Evolutionary conservation across 2,113 vertebrate genomes (phyloP).

Genomic region (Trochalopteron elliotii): DNA sequence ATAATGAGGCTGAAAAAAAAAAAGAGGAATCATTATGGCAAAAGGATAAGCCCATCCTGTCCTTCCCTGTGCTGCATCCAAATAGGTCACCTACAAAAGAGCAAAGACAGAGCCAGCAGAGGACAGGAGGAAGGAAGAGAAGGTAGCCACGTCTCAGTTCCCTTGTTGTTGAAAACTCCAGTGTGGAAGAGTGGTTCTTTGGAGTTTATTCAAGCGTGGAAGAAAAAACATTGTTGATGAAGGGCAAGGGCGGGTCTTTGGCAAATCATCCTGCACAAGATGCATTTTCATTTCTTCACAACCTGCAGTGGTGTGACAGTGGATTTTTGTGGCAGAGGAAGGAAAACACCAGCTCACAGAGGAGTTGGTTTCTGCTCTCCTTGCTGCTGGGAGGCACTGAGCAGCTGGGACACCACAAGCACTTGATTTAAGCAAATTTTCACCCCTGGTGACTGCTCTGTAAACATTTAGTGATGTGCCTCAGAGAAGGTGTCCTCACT

Average conservation of each 20-base stretch:
- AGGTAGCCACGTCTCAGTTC: background rate
- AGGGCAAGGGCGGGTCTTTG: background rate
- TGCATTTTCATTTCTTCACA: background rate
- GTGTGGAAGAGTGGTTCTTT: background rate
- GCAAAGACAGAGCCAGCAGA: background rate
- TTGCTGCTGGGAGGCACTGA: background rate
- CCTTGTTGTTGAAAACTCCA: background rate
- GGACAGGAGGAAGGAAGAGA: background rate
- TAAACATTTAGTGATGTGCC: background rate
- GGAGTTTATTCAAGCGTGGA: background rate
- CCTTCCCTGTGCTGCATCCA: background rate
- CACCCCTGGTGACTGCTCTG: background rate
- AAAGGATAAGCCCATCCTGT: background rate
- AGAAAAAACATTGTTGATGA: rapidly evolving
- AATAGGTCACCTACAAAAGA: background rate
- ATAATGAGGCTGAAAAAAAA: background rate
- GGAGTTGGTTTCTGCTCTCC: background rate
- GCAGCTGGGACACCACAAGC: background rate
- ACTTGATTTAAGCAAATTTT: background rate
- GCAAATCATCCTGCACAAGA: background rate
- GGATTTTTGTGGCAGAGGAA: background rate
- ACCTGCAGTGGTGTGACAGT: background rate
- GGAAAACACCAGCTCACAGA: background rate
- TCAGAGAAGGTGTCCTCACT: background rate
- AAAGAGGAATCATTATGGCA: background rate